Evolutionary conservation across 2,888 invertebrate species (phyloP), one percentile per base, ranked within the genome.

Genomic region (Seira ritae): DNA sequence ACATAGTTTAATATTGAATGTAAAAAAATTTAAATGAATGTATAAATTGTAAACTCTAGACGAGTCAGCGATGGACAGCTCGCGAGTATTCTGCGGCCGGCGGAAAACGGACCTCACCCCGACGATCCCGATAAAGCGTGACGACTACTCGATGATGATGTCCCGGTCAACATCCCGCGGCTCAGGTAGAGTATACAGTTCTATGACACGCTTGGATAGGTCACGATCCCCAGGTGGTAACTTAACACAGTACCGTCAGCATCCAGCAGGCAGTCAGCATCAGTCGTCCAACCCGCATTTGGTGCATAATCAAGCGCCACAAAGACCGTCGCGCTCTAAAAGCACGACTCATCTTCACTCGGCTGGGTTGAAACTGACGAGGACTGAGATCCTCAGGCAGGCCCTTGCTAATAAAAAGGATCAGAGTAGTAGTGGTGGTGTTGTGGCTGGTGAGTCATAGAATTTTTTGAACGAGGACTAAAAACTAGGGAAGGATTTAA

Each of bases 151-250:
- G 4, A 22, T 66, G 8, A 70, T 79, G 22, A 71, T 82, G 74
- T 84, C 84, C 17, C 81, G 85, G 10, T 85, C 87, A 15, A 81
- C 81, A 2, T 85, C 85, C 17, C 19, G 84, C 66, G 82, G 84
- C 31, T 86, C 87, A 86, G 87, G 86, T 86, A 87, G 87, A 84
- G 84, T 87, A 68, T 87, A 84, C 80, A 83, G 85, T 85, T 89
- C 89, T 66, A 87, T 89, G 89, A 89, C 89, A n/a, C 80, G 89
- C 8, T 85, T 89, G 86, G 89, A 89, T 80, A 87, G 86, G 75
- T 85, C 85, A 66, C 77, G 86, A 66, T 85, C 87, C 71, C 82
- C 87, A 69, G 82, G 79, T 55, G 83, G 80, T 67, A 84, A 50
- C 65, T 65, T 86, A n/a, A 82, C 83, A 19, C 80, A 84, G 74